Base-by-base conservation (phyloP, 2,797 vertebrate species). In the Falco peregrinus region DNA sequence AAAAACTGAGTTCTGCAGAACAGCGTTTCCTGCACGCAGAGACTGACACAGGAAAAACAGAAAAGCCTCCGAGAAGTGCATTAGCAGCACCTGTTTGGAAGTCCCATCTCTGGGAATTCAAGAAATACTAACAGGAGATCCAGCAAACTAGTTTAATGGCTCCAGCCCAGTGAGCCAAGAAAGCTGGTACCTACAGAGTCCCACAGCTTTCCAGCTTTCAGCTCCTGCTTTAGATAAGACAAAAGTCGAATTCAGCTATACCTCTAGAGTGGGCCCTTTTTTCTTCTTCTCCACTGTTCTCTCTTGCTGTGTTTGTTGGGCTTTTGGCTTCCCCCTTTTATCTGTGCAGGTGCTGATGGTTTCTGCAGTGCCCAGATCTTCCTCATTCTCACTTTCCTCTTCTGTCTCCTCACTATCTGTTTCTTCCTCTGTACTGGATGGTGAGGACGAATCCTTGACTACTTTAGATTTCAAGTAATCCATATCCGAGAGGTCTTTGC, bases 391-490 rank as follows among this genome's bases (percentile, higher is more conserved):
- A 11, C 97, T 96, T 11, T 85, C 96, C 10, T 65, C 93, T 2
- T 91, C 96, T 11, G 26, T 17, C 6, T 81, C 77, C 9, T 96
- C 97, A 24, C 93, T 93, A 5, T 94, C 96, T 22, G 93, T 89
- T 64, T 98, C 97, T 10, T 97, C 67, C 39, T 97, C 98, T 29
- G 97, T 84, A 5, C 95, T 94, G 6, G 54, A 96, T 10, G 92
- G 96, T 33, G 94, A 82, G 0, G 67, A 77, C 25, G 75, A 74
- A 3, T 96, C 89, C 76, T 83, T 91, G 87, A 99, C 98, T 95
- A 99, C 96, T 95, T 99, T 99, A 35, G 99, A 99, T 61, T 98
- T 99, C 95, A 99, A 98, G 96, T 99, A 99, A 18, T 99, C 99
- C 99, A 99, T 99, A 96, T 99, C 99, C 0, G 99, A 99, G 63